A percentile compares a stretch with the other conserved stretches of the same genome.
These are phyloP conservation scores for Odocoileus virginianus DNA, from an alignment of 2,113 vertebrate genomes.

Conservation along the genomic window DNA sequence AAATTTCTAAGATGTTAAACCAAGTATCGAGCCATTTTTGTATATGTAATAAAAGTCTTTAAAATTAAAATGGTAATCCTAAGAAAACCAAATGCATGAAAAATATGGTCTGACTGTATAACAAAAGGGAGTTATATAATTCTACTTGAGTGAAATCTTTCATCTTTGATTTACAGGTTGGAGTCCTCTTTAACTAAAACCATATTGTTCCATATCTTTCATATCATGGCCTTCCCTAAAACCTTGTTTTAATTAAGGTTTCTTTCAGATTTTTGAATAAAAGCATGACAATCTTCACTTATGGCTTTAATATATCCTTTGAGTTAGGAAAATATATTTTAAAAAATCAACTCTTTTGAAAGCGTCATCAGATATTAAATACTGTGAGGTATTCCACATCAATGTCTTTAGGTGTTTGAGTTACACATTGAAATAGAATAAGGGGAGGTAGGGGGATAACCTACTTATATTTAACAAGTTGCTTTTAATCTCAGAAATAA, in stretches of 20 bases:
- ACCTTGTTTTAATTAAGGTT: constrained; percentile 87
- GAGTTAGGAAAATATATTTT: constrained; percentile 83
- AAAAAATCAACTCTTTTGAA: constrained; percentile 80
- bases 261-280: constrained; percentile 84
- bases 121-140: constrained; percentile 88
- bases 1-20: constrained; percentile 79
- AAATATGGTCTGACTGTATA: constrained; percentile 81
- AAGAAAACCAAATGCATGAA: constrained; percentile 82
- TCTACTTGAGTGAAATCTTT: constrained; percentile 89
- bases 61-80: constrained; percentile 86
- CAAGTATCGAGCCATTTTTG: constrained; percentile 76
- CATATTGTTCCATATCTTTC: constrained; percentile 86
- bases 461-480: constrained; percentile 67
- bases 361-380: constrained; percentile 77
- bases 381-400: constrained; percentile 68
- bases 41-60: constrained; percentile 85
- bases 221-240: constrained; percentile 81
- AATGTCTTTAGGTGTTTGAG: constrained; percentile 71
- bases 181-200: constrained; percentile 84
- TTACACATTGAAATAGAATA: constrained; percentile 71
- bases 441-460: constrained; percentile 7
- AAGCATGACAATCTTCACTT: constrained; percentile 88
- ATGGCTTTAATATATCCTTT: constrained; percentile 86
- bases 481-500: constrained; percentile 70
- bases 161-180: constrained; percentile 89